Percentiles rank a stretch among this genome's conserved stretches.
Evolutionary conservation across 2,797 vertebrate genomes (phyloP).

Genomic region (Poecilia velifera): DNA sequence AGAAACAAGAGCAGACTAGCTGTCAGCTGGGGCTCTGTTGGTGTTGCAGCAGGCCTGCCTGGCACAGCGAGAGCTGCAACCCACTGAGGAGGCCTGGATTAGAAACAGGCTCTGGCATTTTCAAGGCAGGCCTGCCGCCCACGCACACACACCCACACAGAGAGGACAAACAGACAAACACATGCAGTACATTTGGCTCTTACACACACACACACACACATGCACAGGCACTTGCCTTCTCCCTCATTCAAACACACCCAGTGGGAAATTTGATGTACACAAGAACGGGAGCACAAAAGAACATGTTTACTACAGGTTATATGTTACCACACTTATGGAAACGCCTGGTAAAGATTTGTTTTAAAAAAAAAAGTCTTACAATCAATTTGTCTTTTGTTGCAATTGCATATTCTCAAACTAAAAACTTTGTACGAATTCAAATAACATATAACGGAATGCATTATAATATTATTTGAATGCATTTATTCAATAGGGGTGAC

Average conservation of each 20-base stretch:
- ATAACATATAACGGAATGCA: not conserved
- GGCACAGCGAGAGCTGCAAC: constrained; percentile 71
- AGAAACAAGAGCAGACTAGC: constrained; percentile 63
- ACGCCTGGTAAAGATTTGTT: not conserved
- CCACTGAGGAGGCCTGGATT: constrained; percentile 77
- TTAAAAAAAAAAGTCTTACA: not conserved
- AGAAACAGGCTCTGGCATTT: constrained; percentile 75
- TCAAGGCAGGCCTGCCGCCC: constrained; percentile 66
- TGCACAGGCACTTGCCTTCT: constrained; percentile 3
- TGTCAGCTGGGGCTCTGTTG: constrained; percentile 74
- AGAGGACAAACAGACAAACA: constrained; percentile 66
- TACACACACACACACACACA: constrained; percentile 42
- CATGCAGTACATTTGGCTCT: constrained; percentile 57
- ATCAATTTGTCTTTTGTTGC: not conserved
- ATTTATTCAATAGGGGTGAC: not conserved
- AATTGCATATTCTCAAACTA: not conserved
- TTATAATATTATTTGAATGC: not conserved
- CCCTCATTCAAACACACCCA: constrained; percentile 28
- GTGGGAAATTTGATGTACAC: constrained; percentile 48
- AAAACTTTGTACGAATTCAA: not conserved
- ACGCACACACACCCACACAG: constrained; percentile 71
- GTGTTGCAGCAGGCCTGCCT: constrained; percentile 70
- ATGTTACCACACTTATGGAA: not conserved
- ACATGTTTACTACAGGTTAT: constrained; percentile 27
- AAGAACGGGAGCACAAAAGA: constrained; percentile 40